Percentiles rank a stretch among this genome's conserved stretches.
These are phyloP conservation scores for Mareca penelope DNA, from an alignment of 2,797 vertebrate species.

Conservation along the genomic window DNA sequence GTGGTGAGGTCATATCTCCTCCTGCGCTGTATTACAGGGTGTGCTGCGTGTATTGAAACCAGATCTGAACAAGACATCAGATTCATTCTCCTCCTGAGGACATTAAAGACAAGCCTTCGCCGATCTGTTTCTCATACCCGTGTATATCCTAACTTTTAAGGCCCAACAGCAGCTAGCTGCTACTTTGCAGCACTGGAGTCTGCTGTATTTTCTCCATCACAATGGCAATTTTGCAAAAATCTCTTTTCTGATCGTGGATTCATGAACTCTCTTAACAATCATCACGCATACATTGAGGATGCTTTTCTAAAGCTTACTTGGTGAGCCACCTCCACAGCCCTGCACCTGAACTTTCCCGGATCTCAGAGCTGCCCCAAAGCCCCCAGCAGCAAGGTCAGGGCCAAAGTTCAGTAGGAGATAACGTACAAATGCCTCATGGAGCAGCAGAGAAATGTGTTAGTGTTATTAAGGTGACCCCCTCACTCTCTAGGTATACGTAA, in stretches of 20 bases:
- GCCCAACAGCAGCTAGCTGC: not conserved
- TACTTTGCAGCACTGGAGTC: not conserved
- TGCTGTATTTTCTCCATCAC: not conserved
- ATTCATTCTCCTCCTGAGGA: not conserved
- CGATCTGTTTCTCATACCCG: not conserved
- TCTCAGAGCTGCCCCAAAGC: not conserved
- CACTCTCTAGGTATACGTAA: fast-evolving
- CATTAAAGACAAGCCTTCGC: not conserved
- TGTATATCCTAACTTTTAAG: not conserved
- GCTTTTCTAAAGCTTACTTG: not conserved
- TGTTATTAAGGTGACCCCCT: not conserved
- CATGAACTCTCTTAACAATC: fast-evolving
- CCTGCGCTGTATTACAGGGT: not conserved
- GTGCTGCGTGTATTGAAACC: not conserved
- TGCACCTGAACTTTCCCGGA: not conserved
- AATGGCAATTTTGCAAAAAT: not conserved
- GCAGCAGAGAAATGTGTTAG: not conserved
- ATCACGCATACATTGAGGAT: not conserved
- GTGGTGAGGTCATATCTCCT: not conserved
- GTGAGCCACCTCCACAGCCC: not conserved
- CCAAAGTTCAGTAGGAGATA: not conserved
- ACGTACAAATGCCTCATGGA: fast-evolving
- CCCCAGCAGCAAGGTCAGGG: not conserved
- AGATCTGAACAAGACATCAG: not conserved
- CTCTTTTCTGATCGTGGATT: not conserved